phyloP scores from a whole-genome alignment of 2,113 vertebrate species.

The Leiothrix lutea region DNA sequence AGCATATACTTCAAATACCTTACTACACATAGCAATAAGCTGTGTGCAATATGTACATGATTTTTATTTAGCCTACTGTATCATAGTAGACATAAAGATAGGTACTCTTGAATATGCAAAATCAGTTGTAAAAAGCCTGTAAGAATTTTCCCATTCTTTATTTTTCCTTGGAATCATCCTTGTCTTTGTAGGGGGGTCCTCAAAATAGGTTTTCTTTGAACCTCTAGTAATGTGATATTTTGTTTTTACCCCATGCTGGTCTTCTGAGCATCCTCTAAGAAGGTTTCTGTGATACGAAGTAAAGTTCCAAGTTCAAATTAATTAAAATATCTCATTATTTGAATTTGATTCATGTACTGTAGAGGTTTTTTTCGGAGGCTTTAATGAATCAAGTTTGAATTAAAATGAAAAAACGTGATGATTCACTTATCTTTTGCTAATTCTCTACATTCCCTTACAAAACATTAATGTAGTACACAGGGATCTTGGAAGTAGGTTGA shows the following conservation, averaged over 20 bases:
- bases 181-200: background rate
- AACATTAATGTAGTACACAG: background rate
- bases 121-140: background rate
- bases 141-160: background rate
- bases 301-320: constrained; percentile 40
- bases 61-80: background rate
- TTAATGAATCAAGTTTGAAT: constrained; percentile 9
- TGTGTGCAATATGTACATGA: background rate
- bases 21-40: background rate
- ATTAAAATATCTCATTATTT: constrained; percentile 47
- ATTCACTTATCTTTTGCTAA: background rate
- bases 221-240: background rate
- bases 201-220: constrained; percentile 30
- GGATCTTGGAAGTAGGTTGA: background rate
- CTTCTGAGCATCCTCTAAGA: constrained; percentile 16
- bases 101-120: background rate
- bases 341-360: background rate
- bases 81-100: background rate
- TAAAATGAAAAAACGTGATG: background rate
- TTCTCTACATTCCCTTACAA: background rate
- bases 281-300: constrained; percentile 16
- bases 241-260: constrained; percentile 29
- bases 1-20: background rate
- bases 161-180: background rate
- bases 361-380: background rate